Base-by-base conservation (phyloP, 92 coral and sea anemone genomes). In the Phenganax subtilis region DNA sequence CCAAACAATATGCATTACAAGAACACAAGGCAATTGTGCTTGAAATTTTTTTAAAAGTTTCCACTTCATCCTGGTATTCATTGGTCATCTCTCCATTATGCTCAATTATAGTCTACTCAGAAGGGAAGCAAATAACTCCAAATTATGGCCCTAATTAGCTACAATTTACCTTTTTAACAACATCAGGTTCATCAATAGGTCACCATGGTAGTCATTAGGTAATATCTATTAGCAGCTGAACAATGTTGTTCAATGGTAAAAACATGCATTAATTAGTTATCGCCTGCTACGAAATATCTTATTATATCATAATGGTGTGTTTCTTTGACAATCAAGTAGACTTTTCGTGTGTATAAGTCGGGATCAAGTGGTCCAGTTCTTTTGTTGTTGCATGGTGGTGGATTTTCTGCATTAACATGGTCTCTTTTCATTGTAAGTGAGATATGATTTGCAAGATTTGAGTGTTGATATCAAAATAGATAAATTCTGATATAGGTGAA, bases 391-490 rank as follows among this genome's bases (percentile, higher is more conserved):
- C 99, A 96, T 87, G 99, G 99, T 61, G 99, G 99, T 30, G 99
- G 99, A 17, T 97, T 92, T 78, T 96, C 99, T 25, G 99, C 99
- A 63, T 81, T 96, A 11, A 88, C 99, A 12, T 96, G 99, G 99
- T 88, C 99, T 54, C 86, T 96, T 77, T 92, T 92, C 61, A 87
- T 96, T 2, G 93, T 90, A 64, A 76, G 97, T 88, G 47, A 37
- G 0, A 37, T 37, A 37, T 37, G 47, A 12, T 79, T 14, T 37
- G 9, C 9, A 64, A 59, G 56, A 53, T 28, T n/a, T 12, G 8
- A 7, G 54, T 57, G 12, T n/a, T 77, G 10, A 67, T 11, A n/a
- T 77, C 15, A 31, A 20, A n/a, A 1, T 53, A 12, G 4, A 62
- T 37, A 37, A 65, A 25, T 12, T 17, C 17, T 53, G 27, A 8